Conservation (phyloP, 2,113 vertebrate species). For the Onychorhynchus coronatus region DNA sequence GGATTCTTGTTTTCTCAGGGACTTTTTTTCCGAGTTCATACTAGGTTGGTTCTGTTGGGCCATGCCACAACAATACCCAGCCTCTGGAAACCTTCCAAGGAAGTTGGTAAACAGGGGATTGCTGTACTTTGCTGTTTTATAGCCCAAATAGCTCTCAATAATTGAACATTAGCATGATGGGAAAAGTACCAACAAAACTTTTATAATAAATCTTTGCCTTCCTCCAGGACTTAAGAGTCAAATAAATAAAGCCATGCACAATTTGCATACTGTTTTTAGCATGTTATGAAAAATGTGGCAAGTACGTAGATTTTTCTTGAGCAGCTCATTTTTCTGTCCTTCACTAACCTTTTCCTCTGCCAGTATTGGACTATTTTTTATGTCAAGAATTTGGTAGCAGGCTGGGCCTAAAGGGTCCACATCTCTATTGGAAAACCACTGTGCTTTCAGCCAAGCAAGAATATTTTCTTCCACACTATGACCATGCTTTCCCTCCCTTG, state of each 20-base stretch:
- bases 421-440: background rate
- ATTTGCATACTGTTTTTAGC: slow-evolving; percentile 27
- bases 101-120: background rate
- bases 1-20: background rate
- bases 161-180: slow-evolving; percentile 3
- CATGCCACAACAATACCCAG: background rate
- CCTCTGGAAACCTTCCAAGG: background rate
- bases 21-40: background rate
- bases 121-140: background rate
- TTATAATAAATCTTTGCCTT: background rate
- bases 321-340: background rate
- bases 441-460: background rate
- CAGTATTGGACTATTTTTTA: background rate
- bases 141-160: slow-evolving; percentile 12
- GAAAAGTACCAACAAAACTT: slow-evolving; percentile 40
- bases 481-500: background rate
- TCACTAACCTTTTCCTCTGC: background rate
- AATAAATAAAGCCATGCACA: slow-evolving; percentile 11
- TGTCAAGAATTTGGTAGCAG: background rate
- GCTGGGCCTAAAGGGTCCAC: background rate
- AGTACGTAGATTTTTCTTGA: background rate
- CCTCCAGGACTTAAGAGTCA: background rate
- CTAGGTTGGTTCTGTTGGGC: background rate
- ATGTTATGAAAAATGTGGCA: slow-evolving; percentile 3
- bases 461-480: background rate